These are phyloP conservation scores for Xylocampa areola DNA, from an alignment of 2,888 invertebrate genomes.

Conservation along the genomic window DNA sequence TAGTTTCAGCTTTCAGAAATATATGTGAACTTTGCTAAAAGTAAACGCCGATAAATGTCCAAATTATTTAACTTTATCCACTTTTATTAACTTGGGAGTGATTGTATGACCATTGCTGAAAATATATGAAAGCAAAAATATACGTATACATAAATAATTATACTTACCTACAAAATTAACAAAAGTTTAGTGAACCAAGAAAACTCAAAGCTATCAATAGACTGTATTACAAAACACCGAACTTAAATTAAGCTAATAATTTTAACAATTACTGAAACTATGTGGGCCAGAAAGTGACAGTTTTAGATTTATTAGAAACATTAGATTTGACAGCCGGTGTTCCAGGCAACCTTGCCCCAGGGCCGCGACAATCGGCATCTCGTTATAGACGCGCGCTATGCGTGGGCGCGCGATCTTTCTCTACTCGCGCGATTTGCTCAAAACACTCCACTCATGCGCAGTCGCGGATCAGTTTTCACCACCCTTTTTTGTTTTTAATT, in stretches of 20 bases:
- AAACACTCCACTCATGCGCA: constrained; percentile 79
- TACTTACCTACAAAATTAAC: neutral
- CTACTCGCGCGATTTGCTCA: constrained; percentile 79
- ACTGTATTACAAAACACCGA: constrained; percentile 5
- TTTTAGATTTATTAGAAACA: constrained; percentile 32
- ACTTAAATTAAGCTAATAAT: neutral
- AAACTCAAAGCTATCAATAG: constrained; percentile 1
- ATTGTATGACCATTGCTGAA: neutral
- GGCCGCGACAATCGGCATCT: constrained; percentile 83
- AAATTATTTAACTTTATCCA: neutral
- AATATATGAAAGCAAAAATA: too few relatives aligned
- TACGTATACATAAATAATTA: neutral
- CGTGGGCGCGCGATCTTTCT: constrained; percentile 85
- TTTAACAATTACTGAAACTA: constrained; percentile 14
- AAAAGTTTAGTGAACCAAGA: neutral
- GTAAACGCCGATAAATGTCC: neutral
- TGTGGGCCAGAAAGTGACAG: constrained; percentile 29
- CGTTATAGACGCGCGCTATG: constrained; percentile 79
- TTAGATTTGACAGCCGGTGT: constrained; percentile 55
- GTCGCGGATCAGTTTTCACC: constrained; percentile 79
- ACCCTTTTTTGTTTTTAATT: constrained; percentile 60
- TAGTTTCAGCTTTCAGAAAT: neutral
- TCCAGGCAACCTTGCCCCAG: constrained; percentile 86
- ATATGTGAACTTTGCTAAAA: neutral
- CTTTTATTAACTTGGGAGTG: neutral